Base-by-base conservation (phyloP, 2,888 invertebrate species). In the Hydriomena furcata region DNA sequence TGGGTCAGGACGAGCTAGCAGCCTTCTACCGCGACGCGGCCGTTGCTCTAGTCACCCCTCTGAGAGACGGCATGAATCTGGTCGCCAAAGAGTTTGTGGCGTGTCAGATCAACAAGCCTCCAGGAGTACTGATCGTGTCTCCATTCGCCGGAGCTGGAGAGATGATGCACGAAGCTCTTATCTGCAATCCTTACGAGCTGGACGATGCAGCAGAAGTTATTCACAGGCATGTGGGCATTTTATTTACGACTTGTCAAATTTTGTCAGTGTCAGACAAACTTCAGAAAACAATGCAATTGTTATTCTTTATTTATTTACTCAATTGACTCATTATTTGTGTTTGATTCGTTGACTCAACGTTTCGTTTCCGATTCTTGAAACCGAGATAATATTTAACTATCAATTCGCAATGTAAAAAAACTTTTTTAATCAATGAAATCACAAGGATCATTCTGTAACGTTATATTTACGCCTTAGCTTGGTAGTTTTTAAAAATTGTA, bases 81-180 rank as follows among this genome's bases (percentile, higher is more conserved):
- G 97, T 97, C 0, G 97, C 97, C 5, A 97, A 97, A 76, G 97
- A 97, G 79, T 97, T 96, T 73, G 97, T 97, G 0, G 97, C 97
- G 1, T 97, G 97, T 71, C 97, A 97, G 82, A 96, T 97, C 24
- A 96, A 96, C 68, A 93, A 93, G 13, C 94, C 95, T 0, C 96
- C 95, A 0, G 97, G 97, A 1, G 97, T 97, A 0, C 83, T 97
- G 25, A 95, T 97, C 38, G 94, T 97, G 5, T 97, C 97, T 0
- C 97, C 97, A 0, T 97, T 97, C 74, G 97, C 97, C 47, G 97
- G 97, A 0, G 97, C 97, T 4, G 97, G 97, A 0, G 97, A 97
- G 80, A 97, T 96, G 92, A 97, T 97, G 97, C 97, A 97, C 82
- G 97, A 97, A 76, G 97, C 97, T 1, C 90, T 97, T 6, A 93